These are phyloP conservation scores for Andrena bucephala DNA, from an alignment of 2,888 invertebrate species.

Conservation along the genomic window DNA sequence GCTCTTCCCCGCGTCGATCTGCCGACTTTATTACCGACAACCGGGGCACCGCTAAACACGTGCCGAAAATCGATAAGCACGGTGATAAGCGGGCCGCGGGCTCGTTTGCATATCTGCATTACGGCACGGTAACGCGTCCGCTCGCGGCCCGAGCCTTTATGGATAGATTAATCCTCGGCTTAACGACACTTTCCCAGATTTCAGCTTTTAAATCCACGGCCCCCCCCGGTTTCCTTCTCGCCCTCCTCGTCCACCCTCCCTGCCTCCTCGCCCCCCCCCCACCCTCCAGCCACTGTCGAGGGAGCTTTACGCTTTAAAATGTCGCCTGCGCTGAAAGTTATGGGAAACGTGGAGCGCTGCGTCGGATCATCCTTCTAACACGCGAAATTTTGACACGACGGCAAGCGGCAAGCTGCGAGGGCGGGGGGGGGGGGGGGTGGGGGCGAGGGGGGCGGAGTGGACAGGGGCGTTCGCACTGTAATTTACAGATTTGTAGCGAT, in stretches of 20 bases:
- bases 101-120: conserved; percentile 71
- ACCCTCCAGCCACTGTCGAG: not conserved
- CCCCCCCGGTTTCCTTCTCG: conserved; percentile 9
- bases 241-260: not conserved
- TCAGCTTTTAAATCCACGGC: conserved; percentile 33
- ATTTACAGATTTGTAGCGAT: conserved; percentile 48
- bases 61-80: conserved; percentile 66
- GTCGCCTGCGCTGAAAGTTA: conserved; percentile 20
- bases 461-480: conserved; percentile 12
- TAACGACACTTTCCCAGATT: conserved; percentile 58
- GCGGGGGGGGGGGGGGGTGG: too few relatives aligned
- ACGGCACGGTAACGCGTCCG: conserved; percentile 48
- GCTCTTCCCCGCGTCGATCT: conserved; percentile 48
- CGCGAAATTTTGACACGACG: conserved; percentile 37
- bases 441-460: too few relatives aligned
- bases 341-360: conserved; percentile 13
- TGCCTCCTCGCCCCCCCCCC: not conserved
- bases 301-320: conserved; percentile 12
- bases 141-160: conserved; percentile 44
- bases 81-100: conserved; percentile 61
- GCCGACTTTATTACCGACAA: conserved; percentile 58
- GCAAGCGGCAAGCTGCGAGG: too few relatives aligned
- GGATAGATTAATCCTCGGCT: conserved; percentile 60
- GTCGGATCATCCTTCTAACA: conserved; percentile 14
- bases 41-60: conserved; percentile 53